Percentiles rank a stretch among this genome's conserved stretches.
These are phyloP conservation scores for Rhorus exstirpatorius DNA, from an alignment of 2,888 invertebrate species.

Conservation along the genomic window DNA sequence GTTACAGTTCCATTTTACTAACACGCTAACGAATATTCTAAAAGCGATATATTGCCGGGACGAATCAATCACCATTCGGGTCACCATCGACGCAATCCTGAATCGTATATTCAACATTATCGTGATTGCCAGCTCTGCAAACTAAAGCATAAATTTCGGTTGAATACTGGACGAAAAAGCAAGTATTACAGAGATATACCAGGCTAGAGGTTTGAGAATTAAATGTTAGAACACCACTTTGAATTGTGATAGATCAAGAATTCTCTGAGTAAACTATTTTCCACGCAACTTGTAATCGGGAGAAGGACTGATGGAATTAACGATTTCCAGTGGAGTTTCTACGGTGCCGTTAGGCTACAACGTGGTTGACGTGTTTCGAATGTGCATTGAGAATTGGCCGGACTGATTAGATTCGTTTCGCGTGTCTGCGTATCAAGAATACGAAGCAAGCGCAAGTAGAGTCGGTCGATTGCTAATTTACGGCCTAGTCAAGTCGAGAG, in stretches of 20 bases:
- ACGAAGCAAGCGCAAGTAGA: constrained; percentile 37
- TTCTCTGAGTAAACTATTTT: background rate
- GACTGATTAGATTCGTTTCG: constrained; percentile 59
- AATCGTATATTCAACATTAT: background rate
- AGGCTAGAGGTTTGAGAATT: background rate
- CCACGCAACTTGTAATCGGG: background rate
- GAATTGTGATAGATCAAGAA: background rate
- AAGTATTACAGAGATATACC: background rate
- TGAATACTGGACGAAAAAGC: background rate
- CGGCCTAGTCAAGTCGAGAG: constrained; percentile 39
- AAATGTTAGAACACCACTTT: constrained; percentile 1
- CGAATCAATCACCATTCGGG: background rate
- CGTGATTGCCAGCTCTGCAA: background rate
- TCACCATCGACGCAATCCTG: background rate
- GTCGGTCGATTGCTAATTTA: constrained; percentile 62
- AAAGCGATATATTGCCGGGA: constrained; percentile 2
- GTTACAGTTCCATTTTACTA: background rate
- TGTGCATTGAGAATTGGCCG: constrained; percentile 40
- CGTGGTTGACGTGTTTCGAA: constrained; percentile 24
- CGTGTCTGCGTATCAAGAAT: constrained; percentile 31
- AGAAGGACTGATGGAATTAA: background rate
- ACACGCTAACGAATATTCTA: background rate
- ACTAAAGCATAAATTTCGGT: background rate
- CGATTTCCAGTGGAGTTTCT: constrained; percentile 18
- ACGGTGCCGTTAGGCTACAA: background rate